Conservation (phyloP, 2,797 vertebrate species). For the Sebastes trivittatus region DNA sequence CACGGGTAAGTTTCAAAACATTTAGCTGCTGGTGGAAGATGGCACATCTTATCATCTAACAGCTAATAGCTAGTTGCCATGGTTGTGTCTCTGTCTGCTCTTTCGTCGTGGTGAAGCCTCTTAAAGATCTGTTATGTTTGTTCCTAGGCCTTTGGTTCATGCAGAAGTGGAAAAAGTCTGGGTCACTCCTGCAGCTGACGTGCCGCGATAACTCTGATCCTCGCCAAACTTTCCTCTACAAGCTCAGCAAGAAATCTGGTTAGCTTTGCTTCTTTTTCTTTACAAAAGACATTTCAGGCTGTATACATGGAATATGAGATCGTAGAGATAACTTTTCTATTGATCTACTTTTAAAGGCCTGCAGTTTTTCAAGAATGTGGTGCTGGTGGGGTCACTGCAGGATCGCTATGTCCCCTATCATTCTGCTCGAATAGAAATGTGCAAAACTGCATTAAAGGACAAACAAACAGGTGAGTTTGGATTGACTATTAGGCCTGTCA, state of each 20-base stretch:
- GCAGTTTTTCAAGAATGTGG: slow-evolving; percentile 97
- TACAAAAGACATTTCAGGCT: neutral
- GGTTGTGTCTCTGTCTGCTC: neutral
- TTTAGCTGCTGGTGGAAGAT: neutral
- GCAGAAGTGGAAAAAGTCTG: slow-evolving; percentile 99
- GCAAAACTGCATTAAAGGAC: slow-evolving; percentile 99
- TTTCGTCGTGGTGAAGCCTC: neutral
- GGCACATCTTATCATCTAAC: neutral
- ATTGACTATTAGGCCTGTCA: neutral
- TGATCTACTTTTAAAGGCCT: slow-evolving; percentile 84
- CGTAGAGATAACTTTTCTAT: neutral
- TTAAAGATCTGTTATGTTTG: slow-evolving; percentile 10
- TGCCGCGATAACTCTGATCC: slow-evolving; percentile 98
- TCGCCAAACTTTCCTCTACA: slow-evolving; percentile 98
- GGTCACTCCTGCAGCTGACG: slow-evolving; percentile 94
- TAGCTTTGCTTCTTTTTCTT: slow-evolving; percentile 37
- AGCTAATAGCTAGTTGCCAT: neutral
- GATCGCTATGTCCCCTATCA: slow-evolving; percentile 99
- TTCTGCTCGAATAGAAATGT: slow-evolving; percentile 99
- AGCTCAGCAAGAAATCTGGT: slow-evolving; percentile 99
- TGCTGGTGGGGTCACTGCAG: slow-evolving; percentile 96
- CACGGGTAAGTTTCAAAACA: slow-evolving; percentile 85
- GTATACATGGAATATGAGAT: neutral
- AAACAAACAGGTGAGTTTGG: slow-evolving; percentile 92
- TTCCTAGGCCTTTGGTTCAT: slow-evolving; percentile 97